These are phyloP conservation scores for Silurus aristotelis DNA, from an alignment of 2,797 vertebrate genomes.

Conservation along the genomic window DNA sequence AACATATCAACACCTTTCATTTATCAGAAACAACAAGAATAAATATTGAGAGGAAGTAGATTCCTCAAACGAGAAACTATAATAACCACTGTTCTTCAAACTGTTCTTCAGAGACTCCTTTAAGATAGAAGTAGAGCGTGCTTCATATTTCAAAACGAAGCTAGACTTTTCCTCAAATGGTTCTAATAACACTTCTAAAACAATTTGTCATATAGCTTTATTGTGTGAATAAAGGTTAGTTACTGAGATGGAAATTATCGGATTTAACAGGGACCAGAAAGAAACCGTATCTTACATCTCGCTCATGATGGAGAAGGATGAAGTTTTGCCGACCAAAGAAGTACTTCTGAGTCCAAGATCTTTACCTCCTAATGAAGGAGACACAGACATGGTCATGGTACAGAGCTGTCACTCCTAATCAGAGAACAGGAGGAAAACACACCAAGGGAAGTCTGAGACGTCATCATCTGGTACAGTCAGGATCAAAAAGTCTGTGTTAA, in stretches of 20 bases:
- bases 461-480: background rate
- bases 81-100: no score
- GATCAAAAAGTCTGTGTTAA: no score
- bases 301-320: constrained; percentile 3
- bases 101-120: no score
- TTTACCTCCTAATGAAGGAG: background rate
- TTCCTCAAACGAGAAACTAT: no score
- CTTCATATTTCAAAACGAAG: no score
- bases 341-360: background rate
- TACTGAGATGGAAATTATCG: background rate
- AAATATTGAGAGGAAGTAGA: no score
- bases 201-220: no score
- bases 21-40: no score
- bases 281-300: constrained; percentile 14
- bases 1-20: background rate
- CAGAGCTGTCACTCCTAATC: background rate
- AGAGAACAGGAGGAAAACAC: background rate
- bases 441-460: background rate
- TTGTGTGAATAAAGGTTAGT: no score
- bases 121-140: no score
- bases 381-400: background rate
- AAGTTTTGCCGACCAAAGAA: background rate
- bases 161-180: no score
- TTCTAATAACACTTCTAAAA: no score
- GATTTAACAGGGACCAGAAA: background rate